Evolutionary conservation across 35 echinoderm and acorn worm species (phyloP), one percentile per base, ranked within the genome.

Genomic region (Apostichopus parvimensis): DNA sequence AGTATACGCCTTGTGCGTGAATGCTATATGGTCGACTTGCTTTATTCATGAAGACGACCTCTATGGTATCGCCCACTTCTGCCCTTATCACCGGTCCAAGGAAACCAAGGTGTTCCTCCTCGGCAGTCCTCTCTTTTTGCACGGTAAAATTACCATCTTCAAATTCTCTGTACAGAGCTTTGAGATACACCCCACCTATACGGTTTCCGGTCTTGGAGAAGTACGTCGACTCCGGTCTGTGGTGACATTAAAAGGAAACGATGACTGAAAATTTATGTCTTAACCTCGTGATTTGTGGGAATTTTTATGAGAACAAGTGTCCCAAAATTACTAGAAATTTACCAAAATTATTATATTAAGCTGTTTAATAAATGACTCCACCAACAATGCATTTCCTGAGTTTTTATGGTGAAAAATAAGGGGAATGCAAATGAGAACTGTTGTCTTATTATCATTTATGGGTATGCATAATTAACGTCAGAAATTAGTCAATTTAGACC

Each of bases 21-120:
- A 97, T 93, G 62, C 88, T 97, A 25, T 91, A 88, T 1, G 23
- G 10, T 80, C 83, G 80, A 9, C 6, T 58, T 5, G 86, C 88
- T 18, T 73, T 90, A 77, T 97, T 97, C 58, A 28, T 89, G 18
- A 97, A 92, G 5, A 82, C 94, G 15, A 97, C 96, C 24, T 72
- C 73, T 25, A 97, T 97, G 9, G 71, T 91, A 26, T 97, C 96
- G 1, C 96, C 96, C 54, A 95, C 96, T 82, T 97, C 96, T 1
- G 91, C 96, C 23, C 93, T 54, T 18, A 97, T 97, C 4, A 95
- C 87, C 11, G 96, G 96, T 23, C 96, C 96, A 6, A 95, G 81
- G 34, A 97, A 88, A 2, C 96, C 96, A 5, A 96, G 72, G 45
- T 88, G 89, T 5, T 79, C 55, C 79, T 96, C 89, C 28, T 78